Base-by-base conservation (phyloP, 2,888 invertebrate genomes). In the Parnassius apollo region DNA sequence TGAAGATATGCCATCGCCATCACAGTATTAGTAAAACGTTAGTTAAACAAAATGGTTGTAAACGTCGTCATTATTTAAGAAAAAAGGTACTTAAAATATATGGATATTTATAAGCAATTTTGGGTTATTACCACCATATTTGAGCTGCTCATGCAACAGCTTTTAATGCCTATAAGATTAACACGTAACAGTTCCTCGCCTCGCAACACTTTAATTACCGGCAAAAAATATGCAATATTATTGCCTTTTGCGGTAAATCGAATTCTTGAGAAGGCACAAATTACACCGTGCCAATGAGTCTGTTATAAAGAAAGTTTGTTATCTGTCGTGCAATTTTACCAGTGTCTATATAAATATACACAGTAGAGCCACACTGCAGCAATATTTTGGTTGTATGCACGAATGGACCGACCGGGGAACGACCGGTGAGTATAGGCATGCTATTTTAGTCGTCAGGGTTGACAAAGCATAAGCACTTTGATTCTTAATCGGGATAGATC, bases 161-260 rank as follows among this genome's bases (percentile, higher is more conserved):
- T 13, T 49, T 64, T 59, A 57, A 54, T 52, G 46, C 52, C 63
- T 63, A 52, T 57, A 58, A 59, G 55, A 58, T 62, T 64, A 55
- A 59, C 50, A 72, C 66, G 51, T 45, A 11, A n/a, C 12, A 1
- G 42, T 53, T 9, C 42, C 10, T 72, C 71, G 73, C 73, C 71
- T 68, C 62, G 65, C 55, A 69, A 66, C 69, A 68, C 72, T 68
- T 77, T 79, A 79, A 83, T 83, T 78, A 76, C 69, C 45, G 10
- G 2, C n/a, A 61, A 64, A 67, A 70, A 76, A 77, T 75, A 71
- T 49, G 50, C 66, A 72, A 79, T 75, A 74, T 72, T 75, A 76
- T 69, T 69, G 67, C 83, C 82, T 78, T 85, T 77, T 80, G 69
- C 65, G 80, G 73, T 73, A 72, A 73, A 66, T 68, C 65, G 71